Evolutionary conservation across 2,797 vertebrate species (phyloP), one percentile per base, ranked within the genome.

Genomic region (Scarus forsteni): DNA sequence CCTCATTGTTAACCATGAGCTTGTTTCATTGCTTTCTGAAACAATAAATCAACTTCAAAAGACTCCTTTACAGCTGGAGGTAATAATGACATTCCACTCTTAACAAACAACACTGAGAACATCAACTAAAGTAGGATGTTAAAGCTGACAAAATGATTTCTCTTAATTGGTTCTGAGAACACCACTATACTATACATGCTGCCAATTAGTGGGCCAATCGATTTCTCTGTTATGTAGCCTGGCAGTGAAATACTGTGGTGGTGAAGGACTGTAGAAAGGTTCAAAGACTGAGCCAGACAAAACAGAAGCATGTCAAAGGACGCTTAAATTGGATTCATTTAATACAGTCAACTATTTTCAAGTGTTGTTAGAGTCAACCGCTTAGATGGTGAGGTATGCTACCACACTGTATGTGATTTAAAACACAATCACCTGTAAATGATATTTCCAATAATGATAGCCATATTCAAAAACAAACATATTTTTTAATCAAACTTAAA

Each of bases 121-220:
- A 73, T 75, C 60, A 66, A 11, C 54, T 40, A 60, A 68, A 80
- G 51, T 62, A 69, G 70, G 27, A 75, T 52, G 83, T 72, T 67
- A 80, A 68, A 50, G 57, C 66, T 70, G 69, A 76, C 69, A 74
- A 62, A 79, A 79, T 18, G 10, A 70, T 71, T 73, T 53, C 55
- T 80, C 81, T 75, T 75, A 88, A 84, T 80, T 81, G 75, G 60
- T 69, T 72, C 35, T 14, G 51, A 73, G 56, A 62, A 43, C 36
- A 43, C 6, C 5, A 39, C 70, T 71, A 54, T 14, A 64, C 40
- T 38, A 58, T 69, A 80, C 79, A 83, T 56, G 60, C 70, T 72
- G 80, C 85, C 87, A 90, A 90, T 89, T 87, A 89, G 70, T 14
- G 70, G 67, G 61, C 10, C 14, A 1, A 89, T 89, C 81, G 6